Conservation (phyloP, 2,888 invertebrate species). For the Drosophila austrosaltans region DNA sequence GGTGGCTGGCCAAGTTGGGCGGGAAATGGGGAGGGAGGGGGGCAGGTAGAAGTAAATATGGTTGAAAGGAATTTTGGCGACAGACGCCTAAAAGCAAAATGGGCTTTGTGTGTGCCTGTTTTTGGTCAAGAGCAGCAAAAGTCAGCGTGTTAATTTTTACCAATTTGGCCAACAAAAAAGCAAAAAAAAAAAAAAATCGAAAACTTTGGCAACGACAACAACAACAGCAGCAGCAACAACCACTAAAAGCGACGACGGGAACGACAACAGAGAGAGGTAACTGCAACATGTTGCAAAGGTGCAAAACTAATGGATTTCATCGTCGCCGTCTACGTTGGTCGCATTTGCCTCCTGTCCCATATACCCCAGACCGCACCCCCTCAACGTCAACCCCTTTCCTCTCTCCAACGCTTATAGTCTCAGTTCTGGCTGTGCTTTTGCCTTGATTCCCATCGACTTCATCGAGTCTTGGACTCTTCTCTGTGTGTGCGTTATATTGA, state of each 20-base stretch:
- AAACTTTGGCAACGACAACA: conserved; percentile 43
- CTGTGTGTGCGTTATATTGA: conserved; percentile 74
- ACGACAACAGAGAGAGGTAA: conserved; percentile 26
- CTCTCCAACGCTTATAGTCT: conserved; percentile 14
- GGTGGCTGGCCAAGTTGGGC: not conserved
- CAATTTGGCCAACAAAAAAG: conserved; percentile 72
- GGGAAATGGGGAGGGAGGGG: not conserved
- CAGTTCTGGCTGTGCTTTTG: conserved; percentile 12
- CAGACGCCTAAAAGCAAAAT: conserved; percentile 80
- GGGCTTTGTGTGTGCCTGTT: conserved; percentile 79
- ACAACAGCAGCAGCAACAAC: conserved; percentile 18
- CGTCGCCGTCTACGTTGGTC: conserved; percentile 59
- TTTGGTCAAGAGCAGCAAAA: conserved; percentile 75
- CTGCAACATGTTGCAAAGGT: conserved; percentile 77
- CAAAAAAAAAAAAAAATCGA: conserved; percentile 13
- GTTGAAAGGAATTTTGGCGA: conserved; percentile 80
- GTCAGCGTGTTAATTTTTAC: conserved; percentile 80
- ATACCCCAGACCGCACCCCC: conserved; percentile 70
- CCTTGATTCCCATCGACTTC: conserved; percentile 11
- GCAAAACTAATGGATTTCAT: conserved; percentile 80
- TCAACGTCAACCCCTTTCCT: not conserved
- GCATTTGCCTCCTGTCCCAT: conserved; percentile 51
- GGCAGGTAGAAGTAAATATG: conserved; percentile 46
- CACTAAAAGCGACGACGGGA: conserved; percentile 3
- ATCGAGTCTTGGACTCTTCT: conserved; percentile 11